Percentiles rank a stretch among this genome's conserved stretches.
Conservation (phyloP, 2,888 invertebrate genomes). For the Chirona hameri region DNA sequence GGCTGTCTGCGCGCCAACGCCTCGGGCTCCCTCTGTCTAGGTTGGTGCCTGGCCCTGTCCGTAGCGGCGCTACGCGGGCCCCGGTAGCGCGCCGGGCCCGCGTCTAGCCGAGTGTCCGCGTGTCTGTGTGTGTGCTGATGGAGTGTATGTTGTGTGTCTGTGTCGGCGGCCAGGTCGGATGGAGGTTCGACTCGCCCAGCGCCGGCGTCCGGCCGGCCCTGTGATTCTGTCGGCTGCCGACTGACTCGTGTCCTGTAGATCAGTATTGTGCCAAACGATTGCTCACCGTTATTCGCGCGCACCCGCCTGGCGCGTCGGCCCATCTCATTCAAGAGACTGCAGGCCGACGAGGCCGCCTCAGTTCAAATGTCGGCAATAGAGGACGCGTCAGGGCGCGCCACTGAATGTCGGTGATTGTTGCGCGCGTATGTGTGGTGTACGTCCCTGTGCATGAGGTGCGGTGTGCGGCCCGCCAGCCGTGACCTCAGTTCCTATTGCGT, state of each 20-base stretch:
- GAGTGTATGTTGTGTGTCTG: not conserved
- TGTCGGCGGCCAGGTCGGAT: too few relatives aligned
- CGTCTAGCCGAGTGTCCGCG: not conserved
- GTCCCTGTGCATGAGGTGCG: not conserved
- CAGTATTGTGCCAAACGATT: conserved; percentile 25
- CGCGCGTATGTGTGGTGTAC: not conserved
- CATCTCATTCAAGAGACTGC: not conserved
- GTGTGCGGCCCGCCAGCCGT: not conserved
- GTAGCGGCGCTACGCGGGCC: conserved; percentile 32
- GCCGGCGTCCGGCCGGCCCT: not conserved
- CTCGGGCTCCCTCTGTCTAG: conserved; percentile 41
- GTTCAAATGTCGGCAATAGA: not conserved
- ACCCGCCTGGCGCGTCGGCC: not conserved
- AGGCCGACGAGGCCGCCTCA: not conserved
- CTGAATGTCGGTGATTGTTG: not conserved
- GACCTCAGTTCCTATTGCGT: conserved; percentile 11
- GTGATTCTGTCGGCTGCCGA: not conserved
- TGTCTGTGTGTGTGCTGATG: not conserved
- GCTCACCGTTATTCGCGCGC: not conserved
- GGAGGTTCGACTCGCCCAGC: too few relatives aligned
- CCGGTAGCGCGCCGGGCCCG: not conserved
- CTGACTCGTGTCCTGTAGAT: not conserved
- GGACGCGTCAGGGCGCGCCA: too few relatives aligned
- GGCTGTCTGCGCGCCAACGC: conserved; percentile 34
- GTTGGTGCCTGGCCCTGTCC: conserved; percentile 40